Evolutionary conservation across 30 jellyfish, hydroid and myxozoan genomes (phyloP), one percentile per base, ranked within the genome.

Genomic region (Hydractinia symbiolongicarpus): DNA sequence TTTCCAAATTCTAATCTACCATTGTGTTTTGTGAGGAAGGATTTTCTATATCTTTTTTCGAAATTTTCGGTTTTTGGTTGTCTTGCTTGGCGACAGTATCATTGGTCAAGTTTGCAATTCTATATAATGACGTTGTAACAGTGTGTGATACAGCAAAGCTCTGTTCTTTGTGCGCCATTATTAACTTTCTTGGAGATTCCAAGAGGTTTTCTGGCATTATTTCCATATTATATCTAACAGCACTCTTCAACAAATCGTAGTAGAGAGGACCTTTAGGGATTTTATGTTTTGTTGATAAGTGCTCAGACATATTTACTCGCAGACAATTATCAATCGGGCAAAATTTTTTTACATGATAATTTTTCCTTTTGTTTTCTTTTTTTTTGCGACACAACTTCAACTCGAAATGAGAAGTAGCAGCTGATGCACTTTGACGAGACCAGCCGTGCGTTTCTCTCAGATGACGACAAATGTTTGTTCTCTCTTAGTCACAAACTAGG

Each of bases 281-380:
- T 64, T 64, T 64, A 13, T 64, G 74, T n/a, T 64, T 44, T 13
- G 9, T 64, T 64, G 74, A n/a, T 6, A 64, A 64, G 4, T 64
- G 74, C 74, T 64, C 74, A 7, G 74, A 6, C 74, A 64, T 64
- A 64, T 64, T 64, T 13, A 64, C 74, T 13, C 4, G 74, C 9
- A 64, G 40, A 64, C 74, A 64, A 6, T 64, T 64, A n/a, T 64
- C 74, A 51, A 64, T 6, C 7, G 74, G 74, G 74, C 74, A 64
- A 7, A 64, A 1, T 13, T 51, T 44, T 64, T 64, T 64, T 51
- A n/a, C 40, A 13, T 64, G 16, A 13, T 64, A 64, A 51, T 64
- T 64, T n/a, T n/a, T 51, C 4, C 52, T n/a, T 64, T 64, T 64
- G 52, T 64, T 64, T 4, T 64, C 74, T 64, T 64, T 51, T 7